A percentile compares a stretch with the other conserved stretches of the same genome.
Evolutionary conservation across 92 coral and sea anemone genomes (phyloP).

Genomic region (Paragorgia papillata): DNA sequence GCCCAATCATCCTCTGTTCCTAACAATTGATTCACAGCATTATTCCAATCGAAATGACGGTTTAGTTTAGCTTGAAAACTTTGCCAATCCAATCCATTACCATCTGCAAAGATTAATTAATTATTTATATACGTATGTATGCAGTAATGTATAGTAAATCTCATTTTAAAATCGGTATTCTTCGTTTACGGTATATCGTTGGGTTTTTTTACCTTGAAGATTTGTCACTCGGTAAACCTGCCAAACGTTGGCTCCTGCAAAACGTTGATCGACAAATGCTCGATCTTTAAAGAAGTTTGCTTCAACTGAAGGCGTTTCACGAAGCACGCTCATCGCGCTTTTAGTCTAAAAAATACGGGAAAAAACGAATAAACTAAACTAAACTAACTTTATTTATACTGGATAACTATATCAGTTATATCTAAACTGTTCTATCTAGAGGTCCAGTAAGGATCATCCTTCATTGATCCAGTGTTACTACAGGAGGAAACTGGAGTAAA

Average conservation of each 20-base stretch:
- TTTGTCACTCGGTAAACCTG: conserved; percentile 92
- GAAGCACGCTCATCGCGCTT: conserved; percentile 97
- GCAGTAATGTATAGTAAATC: neutral
- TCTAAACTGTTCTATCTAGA: no score
- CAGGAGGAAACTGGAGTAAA: no score
- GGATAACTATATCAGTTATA: no score
- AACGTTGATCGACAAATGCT: conserved; percentile 92
- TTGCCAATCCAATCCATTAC: conserved; percentile 78
- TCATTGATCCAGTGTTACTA: no score
- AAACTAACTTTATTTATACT: no score
- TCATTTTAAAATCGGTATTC: no score
- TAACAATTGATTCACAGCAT: conserved; percentile 67
- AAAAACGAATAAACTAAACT: no score
- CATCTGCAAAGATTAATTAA: conserved; percentile 43
- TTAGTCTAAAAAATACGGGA: conserved; percentile 58
- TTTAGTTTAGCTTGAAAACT: conserved; percentile 68
- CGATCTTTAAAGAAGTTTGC: conserved; percentile 97
- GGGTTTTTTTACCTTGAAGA: conserved; percentile 66
- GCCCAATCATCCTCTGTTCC: conserved; percentile 65
- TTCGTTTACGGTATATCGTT: neutral
- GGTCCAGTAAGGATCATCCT: no score
- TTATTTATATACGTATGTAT: neutral
- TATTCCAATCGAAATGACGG: conserved; percentile 80
- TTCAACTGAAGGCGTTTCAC: conserved; percentile 80
- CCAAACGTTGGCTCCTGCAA: conserved; percentile 90